A percentile compares a stretch with the other conserved stretches of the same genome.
phyloP scores from a whole-genome alignment of 92 coral and sea anemone species.

The Porites rus region DNA sequence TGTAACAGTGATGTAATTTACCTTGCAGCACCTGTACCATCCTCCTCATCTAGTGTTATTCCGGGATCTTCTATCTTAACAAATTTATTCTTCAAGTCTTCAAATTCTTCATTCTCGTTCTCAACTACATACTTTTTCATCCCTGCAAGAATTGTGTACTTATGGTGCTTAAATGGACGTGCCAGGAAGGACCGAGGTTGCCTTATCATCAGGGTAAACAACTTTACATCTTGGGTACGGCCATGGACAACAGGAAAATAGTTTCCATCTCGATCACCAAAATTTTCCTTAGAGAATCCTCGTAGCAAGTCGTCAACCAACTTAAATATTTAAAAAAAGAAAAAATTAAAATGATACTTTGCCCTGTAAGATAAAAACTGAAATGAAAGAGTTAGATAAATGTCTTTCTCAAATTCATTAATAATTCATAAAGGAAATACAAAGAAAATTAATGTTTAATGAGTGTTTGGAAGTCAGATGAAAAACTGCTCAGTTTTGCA shows the following conservation, averaged over 20 bases:
- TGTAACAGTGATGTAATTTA: not conserved
- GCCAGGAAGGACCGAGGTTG: not conserved
- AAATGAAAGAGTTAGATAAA: too few relatives aligned
- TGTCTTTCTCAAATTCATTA: too few relatives aligned
- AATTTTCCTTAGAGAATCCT: not conserved
- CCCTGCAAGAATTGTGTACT: not conserved
- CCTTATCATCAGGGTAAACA: not conserved
- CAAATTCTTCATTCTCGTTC: not conserved
- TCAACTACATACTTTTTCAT: not conserved
- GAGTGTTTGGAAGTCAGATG: too few relatives aligned
- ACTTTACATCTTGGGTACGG: not conserved
- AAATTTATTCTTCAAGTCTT: not conserved
- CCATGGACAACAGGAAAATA: not conserved
- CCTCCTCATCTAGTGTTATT: not conserved
- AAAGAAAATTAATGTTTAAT: too few relatives aligned
- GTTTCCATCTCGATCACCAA: not conserved
- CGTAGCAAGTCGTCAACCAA: too few relatives aligned
- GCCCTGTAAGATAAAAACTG: too few relatives aligned
- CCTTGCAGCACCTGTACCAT: not conserved
- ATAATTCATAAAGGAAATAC: too few relatives aligned
- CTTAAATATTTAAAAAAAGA: too few relatives aligned
- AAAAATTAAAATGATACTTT: too few relatives aligned
- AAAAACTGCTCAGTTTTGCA: too few relatives aligned
- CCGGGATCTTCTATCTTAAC: not conserved
- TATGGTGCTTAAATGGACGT: not conserved